Evolutionary conservation across 2,797 vertebrate genomes (phyloP), one percentile per base, ranked within the genome.

Genomic region (Sebastiscus tertius): DNA sequence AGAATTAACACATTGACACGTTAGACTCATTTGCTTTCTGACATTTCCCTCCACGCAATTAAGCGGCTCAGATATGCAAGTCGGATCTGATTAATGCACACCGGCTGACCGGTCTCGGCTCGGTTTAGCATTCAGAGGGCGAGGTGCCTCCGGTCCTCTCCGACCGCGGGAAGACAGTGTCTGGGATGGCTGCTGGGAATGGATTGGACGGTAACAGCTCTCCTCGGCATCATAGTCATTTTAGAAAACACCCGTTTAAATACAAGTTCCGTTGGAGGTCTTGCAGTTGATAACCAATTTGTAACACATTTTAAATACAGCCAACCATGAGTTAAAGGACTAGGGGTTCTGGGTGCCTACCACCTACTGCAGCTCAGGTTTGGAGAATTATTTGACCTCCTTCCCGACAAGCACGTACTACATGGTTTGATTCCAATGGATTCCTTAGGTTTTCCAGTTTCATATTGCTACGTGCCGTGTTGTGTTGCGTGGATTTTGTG

Each of bases 1-100:
- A 88, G 90, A 94, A 94, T 95, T 93, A 96, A 93, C 91, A 95
- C 93, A 93, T 91, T 92, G 91, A 94, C 92, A 93, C 60, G 79
- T 83, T 81, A 62, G 88, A 92, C 92, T 91, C 90, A 92, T 95
- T 95, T 94, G 89, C 90, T 92, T 95, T 94, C 91, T 93, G 94
- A 94, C 93, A 95, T 95, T 94, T 94, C 83, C 79, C 84, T 88
- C 84, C 75, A 84, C 81, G 88, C 89, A 95, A 94, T 96, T 95
- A 95, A 90, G 83, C 78, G 10, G 72, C 87, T 92, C 86, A 94
- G 89, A 93, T 94, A 91, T 95, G 89, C 80, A 85, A 90, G 93
- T 93, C 88, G 61, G 88, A 92, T 92, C 84, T 90, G 90, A 96
- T 95, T 93, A 95, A 92, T 85, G 77, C 82, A 36, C 72, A 26